These are phyloP conservation scores for Phalacrocorax brasilianus DNA, from an alignment of 2,113 vertebrate genomes.

Conservation along the genomic window DNA sequence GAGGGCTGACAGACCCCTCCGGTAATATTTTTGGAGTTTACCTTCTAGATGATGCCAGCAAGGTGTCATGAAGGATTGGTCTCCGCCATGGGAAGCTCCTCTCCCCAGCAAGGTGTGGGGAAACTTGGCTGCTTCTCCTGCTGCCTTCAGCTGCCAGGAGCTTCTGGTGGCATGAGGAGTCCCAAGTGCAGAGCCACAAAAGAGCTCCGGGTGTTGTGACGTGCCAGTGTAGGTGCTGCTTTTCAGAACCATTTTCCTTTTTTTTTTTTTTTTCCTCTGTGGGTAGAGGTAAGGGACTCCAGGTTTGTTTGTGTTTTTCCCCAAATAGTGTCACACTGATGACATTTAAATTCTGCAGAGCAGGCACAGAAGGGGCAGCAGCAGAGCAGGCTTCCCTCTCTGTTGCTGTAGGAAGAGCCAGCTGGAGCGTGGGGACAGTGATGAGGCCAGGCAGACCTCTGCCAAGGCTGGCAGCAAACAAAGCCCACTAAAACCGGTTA, in stretches of 20 bases:
- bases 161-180: background rate
- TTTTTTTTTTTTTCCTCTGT: background rate
- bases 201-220: rapidly evolving
- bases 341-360: conserved; percentile 42
- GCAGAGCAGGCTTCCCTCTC: conserved; percentile 31
- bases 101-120: background rate
- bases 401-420: conserved; percentile 31
- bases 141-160: background rate
- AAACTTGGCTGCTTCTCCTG: background rate
- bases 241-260: background rate
- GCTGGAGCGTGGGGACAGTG: conserved; percentile 40
- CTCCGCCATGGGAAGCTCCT: background rate
- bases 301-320: background rate
- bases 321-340: background rate
- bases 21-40: background rate
- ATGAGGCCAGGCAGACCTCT: conserved; percentile 40
- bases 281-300: background rate
- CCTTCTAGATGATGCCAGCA: background rate
- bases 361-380: conserved; percentile 32
- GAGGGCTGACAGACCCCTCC: background rate
- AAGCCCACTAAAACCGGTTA: background rate
- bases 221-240: background rate
- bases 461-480: conserved; percentile 43
- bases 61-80: background rate
- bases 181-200: rapidly evolving